Conservation (phyloP, 1,140 invertebrate genomes). For the Propsilocerus akamusi region DNA sequence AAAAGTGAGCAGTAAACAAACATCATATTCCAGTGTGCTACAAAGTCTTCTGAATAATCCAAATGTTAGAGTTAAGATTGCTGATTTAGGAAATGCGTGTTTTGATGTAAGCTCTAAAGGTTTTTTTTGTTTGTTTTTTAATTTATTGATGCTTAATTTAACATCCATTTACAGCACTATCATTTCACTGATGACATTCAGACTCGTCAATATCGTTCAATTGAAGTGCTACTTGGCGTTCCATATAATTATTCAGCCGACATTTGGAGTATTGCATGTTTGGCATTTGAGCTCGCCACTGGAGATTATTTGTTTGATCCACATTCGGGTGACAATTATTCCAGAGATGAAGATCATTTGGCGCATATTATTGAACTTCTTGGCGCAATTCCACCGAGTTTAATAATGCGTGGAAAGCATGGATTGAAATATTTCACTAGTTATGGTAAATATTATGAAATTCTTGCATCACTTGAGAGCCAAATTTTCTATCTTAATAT, state of each 20-base stretch:
- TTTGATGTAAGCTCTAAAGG: slow-evolving; percentile 41
- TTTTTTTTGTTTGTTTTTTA: neutral
- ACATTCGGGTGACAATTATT: slow-evolving; percentile 68
- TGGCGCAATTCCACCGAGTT: slow-evolving; percentile 67
- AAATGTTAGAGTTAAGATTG: slow-evolving; percentile 84
- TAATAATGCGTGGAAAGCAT: slow-evolving; percentile 22
- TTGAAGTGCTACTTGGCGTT: slow-evolving; percentile 91
- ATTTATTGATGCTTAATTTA: neutral
- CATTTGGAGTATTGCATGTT: slow-evolving; percentile 96
- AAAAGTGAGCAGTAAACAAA: neutral
- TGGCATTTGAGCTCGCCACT: slow-evolving; percentile 97
- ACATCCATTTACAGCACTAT: slow-evolving; percentile 15
- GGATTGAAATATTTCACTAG: slow-evolving; percentile 23
- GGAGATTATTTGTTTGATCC: slow-evolving; percentile 99
- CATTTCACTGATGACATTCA: slow-evolving; percentile 66
- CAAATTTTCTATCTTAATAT: slow-evolving; percentile 52
- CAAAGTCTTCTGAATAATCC: slow-evolving; percentile 76
- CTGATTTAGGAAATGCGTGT: slow-evolving; percentile 97
- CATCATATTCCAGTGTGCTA: slow-evolving; percentile 26
- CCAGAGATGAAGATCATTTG: slow-evolving; percentile 93
- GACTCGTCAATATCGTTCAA: slow-evolving; percentile 90
- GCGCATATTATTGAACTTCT: slow-evolving; percentile 96
- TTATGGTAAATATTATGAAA: slow-evolving; percentile 15
- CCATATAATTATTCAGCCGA: slow-evolving; percentile 90
- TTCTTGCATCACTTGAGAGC: slow-evolving; percentile 57